Conservation (phyloP, 2,797 vertebrate genomes). For the Lacerta viridis region DNA sequence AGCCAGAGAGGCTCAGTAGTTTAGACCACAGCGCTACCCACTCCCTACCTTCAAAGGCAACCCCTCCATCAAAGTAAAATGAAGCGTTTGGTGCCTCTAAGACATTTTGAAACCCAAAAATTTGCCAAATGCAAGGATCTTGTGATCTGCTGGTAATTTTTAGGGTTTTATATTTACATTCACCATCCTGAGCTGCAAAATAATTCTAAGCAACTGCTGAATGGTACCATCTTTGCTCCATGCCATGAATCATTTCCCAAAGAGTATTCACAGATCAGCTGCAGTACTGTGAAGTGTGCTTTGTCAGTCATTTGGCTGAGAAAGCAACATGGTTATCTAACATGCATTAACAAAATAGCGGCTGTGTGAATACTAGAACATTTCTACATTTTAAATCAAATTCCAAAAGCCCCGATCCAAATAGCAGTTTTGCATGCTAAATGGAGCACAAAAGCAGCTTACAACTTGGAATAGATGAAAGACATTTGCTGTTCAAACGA, state of each 20-base stretch:
- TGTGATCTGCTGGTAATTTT: neutral
- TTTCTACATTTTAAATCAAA: neutral
- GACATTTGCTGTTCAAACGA: neutral
- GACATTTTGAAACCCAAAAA: neutral
- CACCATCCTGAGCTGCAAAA: neutral
- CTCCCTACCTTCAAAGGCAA: neutral
- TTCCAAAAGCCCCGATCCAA: neutral
- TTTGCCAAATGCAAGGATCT: neutral
- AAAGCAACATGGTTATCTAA: neutral
- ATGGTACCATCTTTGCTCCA: neutral
- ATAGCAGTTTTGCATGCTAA: neutral
- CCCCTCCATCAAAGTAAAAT: neutral
- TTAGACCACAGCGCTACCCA: too few species aligned
- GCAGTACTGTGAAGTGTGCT: neutral
- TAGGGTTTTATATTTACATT: slow-evolving; percentile 15
- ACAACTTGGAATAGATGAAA: neutral
- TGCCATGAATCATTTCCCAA: neutral
- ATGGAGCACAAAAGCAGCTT: neutral
- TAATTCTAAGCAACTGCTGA: neutral
- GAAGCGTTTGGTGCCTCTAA: neutral
- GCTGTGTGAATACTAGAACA: neutral
- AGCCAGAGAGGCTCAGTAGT: too few species aligned
- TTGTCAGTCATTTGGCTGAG: slow-evolving; percentile 5
- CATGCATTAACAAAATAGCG: neutral
- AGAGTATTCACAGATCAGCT: slow-evolving; percentile 6